A percentile compares a stretch with the other conserved stretches of the same genome.
phyloP scores from a whole-genome alignment of 1,140 invertebrate genomes.

The Caenorhabditis remanei region DNA sequence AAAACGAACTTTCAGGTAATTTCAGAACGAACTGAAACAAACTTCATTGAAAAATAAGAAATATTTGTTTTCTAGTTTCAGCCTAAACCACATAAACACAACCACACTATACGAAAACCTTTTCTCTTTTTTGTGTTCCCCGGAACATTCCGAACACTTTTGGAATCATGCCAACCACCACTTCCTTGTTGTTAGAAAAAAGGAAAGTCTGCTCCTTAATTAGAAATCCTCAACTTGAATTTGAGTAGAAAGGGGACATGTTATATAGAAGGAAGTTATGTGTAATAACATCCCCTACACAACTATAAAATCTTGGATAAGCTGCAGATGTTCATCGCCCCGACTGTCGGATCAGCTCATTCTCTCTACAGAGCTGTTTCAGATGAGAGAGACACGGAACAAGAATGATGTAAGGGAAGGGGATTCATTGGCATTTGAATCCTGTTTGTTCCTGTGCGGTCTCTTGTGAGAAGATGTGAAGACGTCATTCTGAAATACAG shows the following conservation, averaged over 20 bases:
- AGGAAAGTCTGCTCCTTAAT: neutral
- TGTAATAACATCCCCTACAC: neutral
- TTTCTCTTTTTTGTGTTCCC: neutral
- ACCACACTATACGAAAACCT: neutral
- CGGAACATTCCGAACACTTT: slow-evolving; percentile 20
- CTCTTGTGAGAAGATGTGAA: no score
- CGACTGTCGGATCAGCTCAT: neutral
- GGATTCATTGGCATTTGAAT: neutral
- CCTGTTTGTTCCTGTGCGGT: neutral
- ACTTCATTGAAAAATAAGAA: neutral
- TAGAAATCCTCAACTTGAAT: neutral
- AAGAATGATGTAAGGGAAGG: neutral
- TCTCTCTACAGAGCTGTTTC: neutral
- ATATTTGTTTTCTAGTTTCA: slow-evolving; percentile 15
- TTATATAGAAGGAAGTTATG: neutral
- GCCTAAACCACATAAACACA: neutral
- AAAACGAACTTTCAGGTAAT: neutral
- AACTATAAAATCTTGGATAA: neutral
- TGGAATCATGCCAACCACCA: neutral
- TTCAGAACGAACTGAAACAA: neutral
- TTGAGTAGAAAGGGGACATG: neutral
- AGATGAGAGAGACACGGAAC: neutral
- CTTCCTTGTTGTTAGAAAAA: neutral
- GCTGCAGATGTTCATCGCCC: no score
- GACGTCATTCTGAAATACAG: neutral